phyloP scores from a whole-genome alignment of 2,113 vertebrate genomes.

The Coturnix japonica region DNA sequence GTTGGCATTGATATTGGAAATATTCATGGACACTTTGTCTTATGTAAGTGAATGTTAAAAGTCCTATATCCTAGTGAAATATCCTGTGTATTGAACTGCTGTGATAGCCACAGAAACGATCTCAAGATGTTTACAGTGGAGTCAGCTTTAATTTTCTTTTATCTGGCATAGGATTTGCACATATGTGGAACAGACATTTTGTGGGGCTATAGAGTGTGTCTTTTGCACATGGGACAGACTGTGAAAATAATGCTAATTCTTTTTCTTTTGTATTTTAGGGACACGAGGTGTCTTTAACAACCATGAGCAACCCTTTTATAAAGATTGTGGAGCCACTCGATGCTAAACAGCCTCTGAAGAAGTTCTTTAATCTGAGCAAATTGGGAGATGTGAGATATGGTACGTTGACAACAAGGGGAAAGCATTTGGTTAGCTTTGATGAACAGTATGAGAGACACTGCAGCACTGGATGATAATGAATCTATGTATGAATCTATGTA shows the following conservation, averaged over 20 bases:
- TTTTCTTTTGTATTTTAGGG: conserved; percentile 50
- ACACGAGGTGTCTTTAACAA: conserved; percentile 14
- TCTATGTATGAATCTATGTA: not conserved
- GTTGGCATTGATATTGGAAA: not conserved
- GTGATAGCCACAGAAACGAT: not conserved
- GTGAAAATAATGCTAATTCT: not conserved
- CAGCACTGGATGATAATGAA: not conserved
- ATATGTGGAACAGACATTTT: not conserved
- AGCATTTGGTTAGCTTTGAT: not conserved
- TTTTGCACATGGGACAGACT: accelerated
- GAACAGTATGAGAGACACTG: not conserved
- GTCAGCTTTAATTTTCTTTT: not conserved
- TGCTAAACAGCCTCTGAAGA: conserved; percentile 80
- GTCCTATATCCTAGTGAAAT: not conserved
- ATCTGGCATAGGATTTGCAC: not conserved
- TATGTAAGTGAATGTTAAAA: not conserved
- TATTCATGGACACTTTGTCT: not conserved
- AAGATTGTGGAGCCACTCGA: conserved; percentile 85
- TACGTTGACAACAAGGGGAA: conserved; percentile 44
- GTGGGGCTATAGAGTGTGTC: not conserved
- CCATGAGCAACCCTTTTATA: conserved; percentile 88
- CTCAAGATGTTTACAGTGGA: not conserved
- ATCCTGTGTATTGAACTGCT: not conserved
- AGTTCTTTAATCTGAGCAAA: conserved; percentile 91
- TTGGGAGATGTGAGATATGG: conserved; percentile 90